A percentile compares a stretch with the other conserved stretches of the same genome.
These are phyloP conservation scores for Liodrosophila aerea DNA, from an alignment of 2,888 invertebrate genomes.

Conservation along the genomic window DNA sequence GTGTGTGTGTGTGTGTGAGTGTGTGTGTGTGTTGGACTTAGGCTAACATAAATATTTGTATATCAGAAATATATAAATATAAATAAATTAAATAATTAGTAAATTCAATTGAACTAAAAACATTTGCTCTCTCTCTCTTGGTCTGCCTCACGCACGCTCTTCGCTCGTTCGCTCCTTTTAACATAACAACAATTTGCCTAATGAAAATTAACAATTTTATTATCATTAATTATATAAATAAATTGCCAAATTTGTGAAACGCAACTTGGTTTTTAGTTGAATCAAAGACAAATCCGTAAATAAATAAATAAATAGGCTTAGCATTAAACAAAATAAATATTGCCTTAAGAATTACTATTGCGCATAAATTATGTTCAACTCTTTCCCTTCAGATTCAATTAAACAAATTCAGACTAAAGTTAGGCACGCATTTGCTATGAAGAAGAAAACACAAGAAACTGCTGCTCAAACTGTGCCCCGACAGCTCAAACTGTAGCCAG, in stretches of 20 bases:
- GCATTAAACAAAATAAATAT: conserved; percentile 63
- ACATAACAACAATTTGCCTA: conserved; percentile 78
- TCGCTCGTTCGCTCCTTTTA: conserved; percentile 36
- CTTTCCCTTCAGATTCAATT: conserved; percentile 18
- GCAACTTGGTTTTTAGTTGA: conserved; percentile 67
- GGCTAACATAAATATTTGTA: conserved; percentile 31
- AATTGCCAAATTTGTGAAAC: conserved; percentile 13
- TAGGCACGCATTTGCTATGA: conserved; percentile 17
- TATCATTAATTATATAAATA: conserved; percentile 23
- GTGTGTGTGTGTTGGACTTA: conserved; percentile 52
- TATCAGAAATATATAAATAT: conserved; percentile 33
- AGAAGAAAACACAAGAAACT: conserved; percentile 42
- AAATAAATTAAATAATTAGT: conserved; percentile 64
- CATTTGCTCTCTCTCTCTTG: conserved; percentile 53
- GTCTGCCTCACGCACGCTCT: conserved; percentile 11
- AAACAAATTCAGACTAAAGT: conserved; percentile 74
- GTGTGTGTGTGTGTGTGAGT: conserved; percentile 46
- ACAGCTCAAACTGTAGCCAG: too few relatives aligned
- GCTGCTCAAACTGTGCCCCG: conserved; percentile 26
- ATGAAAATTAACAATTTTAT: conserved; percentile 69
- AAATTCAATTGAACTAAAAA: conserved; percentile 80
- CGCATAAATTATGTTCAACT: conserved; percentile 43
- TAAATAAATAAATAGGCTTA: conserved; percentile 73
- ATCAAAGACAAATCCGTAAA: conserved; percentile 55
- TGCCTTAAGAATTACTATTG: conserved; percentile 51